These are phyloP conservation scores for Microplitis mediator DNA, from an alignment of 1,140 invertebrate species.

Conservation along the genomic window DNA sequence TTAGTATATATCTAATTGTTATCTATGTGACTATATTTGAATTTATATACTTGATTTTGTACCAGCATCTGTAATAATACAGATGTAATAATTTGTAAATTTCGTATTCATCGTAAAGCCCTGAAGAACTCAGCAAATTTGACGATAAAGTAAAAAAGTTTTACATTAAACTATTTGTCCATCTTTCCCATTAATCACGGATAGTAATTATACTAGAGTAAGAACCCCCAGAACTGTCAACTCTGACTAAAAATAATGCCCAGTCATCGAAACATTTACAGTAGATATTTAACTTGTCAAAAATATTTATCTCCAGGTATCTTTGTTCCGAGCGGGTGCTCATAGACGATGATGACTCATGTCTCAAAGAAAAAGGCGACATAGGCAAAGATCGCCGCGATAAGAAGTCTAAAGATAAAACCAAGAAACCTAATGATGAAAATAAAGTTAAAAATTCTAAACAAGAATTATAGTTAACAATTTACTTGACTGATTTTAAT, in stretches of 20 bases:
- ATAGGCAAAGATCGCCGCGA: conserved; percentile 1
- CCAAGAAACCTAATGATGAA: conserved; percentile 37
- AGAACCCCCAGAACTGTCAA: neutral
- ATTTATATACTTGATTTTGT: too few relatives aligned
- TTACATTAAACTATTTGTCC: too few relatives aligned
- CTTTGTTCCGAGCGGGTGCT: conserved; percentile 75
- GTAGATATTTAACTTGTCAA: neutral
- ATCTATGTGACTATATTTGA: too few relatives aligned
- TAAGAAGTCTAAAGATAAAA: conserved; percentile 38
- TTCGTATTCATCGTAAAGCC: too few relatives aligned
- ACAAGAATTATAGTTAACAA: neutral
- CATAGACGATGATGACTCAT: conserved; percentile 68
- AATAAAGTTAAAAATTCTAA: conserved; percentile 10
- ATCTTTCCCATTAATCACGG: too few relatives aligned
- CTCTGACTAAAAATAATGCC: neutral
- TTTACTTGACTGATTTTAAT: too few relatives aligned
- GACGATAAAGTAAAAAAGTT: too few relatives aligned
- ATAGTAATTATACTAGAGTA: neutral
- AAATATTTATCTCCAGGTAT: conserved; percentile 55
- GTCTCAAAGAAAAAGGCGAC: conserved; percentile 69
- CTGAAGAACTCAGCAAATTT: too few relatives aligned
- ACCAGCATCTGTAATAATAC: too few relatives aligned
- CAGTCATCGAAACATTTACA: neutral
- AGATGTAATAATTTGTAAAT: too few relatives aligned
- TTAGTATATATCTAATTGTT: too few relatives aligned